Evolutionary conservation across 2,113 vertebrate species (phyloP).

Genomic region (Leucosticte australis): DNA sequence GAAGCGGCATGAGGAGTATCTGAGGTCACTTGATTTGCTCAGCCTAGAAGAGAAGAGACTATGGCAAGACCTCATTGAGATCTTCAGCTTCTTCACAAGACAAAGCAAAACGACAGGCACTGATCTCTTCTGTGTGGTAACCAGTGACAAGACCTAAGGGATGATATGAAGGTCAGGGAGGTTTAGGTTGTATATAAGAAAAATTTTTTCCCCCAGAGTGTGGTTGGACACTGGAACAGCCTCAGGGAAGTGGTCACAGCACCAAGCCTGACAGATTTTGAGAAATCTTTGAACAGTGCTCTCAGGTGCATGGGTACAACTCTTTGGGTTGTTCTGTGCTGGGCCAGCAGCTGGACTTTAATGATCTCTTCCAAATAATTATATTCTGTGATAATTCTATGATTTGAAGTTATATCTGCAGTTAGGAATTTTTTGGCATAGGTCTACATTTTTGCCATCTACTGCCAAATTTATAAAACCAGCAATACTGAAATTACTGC

Average conservation of each 20-base stretch:
- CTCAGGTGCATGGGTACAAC: background rate
- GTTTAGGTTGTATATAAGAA: background rate
- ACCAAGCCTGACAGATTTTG: background rate
- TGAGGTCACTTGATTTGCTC: background rate
- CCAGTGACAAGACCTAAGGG: background rate
- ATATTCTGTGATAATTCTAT: background rate
- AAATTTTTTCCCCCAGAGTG: background rate
- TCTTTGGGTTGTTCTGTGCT: background rate
- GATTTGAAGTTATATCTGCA: background rate
- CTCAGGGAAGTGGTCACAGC: background rate
- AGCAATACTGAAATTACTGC: background rate
- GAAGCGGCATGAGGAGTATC: background rate
- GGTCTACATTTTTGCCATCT: background rate
- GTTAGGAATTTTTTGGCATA: background rate
- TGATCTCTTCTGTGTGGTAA: background rate
- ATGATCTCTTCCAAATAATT: background rate
- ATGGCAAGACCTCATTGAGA: background rate
- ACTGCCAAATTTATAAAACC: background rate
- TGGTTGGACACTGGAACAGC: background rate
- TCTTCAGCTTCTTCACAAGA: accelerated
- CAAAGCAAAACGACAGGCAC: accelerated
- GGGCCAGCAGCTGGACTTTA: background rate
- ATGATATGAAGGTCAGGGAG: background rate
- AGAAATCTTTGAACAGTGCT: background rate
- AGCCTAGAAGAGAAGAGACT: background rate